phyloP scores from a whole-genome alignment of 2,888 invertebrate species.

The Hirtodrosophila alboralis region DNA sequence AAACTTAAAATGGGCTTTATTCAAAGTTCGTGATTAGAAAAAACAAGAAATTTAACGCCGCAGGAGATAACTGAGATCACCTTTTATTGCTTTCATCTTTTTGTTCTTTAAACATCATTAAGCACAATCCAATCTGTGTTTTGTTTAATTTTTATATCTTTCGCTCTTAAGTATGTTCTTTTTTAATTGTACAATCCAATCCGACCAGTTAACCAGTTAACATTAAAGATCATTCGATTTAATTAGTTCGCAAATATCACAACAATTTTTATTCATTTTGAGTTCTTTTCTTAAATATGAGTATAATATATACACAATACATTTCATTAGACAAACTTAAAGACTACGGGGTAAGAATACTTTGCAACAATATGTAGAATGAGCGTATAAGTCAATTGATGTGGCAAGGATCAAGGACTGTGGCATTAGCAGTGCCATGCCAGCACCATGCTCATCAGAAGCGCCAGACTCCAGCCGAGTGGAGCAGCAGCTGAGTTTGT shows the following conservation, averaged over 20 bases:
- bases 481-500: slow-evolving; percentile 3
- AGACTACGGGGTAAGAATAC: slow-evolving; percentile 37
- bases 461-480: slow-evolving; percentile 41
- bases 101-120: no score
- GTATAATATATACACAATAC: slow-evolving; percentile 33
- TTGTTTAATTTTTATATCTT: background rate
- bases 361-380: slow-evolving; percentile 53
- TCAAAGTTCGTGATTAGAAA: background rate
- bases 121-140: background rate
- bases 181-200: background rate
- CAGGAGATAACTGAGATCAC: no score
- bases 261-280: slow-evolving; percentile 40
- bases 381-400: slow-evolving; percentile 2
- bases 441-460: slow-evolving; percentile 7
- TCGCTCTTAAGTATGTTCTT: no score
- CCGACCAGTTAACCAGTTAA: background rate
- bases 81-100: background rate
- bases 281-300: slow-evolving; percentile 29
- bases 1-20: background rate
- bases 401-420: slow-evolving; percentile 1
- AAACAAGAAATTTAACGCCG: no score
- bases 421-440: slow-evolving; percentile 21
- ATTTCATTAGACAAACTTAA: slow-evolving; percentile 31
- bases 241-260: slow-evolving; percentile 51
- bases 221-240: background rate